Conservation (phyloP, 2,888 invertebrate species). For the Leucozona laternaria region DNA sequence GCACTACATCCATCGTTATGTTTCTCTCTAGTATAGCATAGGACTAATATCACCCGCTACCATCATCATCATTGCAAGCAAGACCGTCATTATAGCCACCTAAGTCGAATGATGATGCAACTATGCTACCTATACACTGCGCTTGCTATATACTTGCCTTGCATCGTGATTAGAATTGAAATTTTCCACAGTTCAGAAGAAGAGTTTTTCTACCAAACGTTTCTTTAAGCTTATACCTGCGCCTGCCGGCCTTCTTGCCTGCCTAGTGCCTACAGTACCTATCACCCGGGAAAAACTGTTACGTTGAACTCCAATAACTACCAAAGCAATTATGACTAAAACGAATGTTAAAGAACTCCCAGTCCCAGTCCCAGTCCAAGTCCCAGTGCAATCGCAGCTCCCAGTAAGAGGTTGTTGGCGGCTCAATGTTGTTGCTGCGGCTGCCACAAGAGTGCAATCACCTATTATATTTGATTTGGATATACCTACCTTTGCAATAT, state of each 20-base stretch:
- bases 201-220: slow-evolving; percentile 46
- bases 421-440: neutral
- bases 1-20: slow-evolving; percentile 43
- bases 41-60: slow-evolving; percentile 29
- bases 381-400: slow-evolving; percentile 1
- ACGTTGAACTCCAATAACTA: slow-evolving; percentile 74
- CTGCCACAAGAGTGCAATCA: slow-evolving; percentile 66
- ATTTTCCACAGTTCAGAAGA: slow-evolving; percentile 52
- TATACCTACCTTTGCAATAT: slow-evolving; percentile 35
- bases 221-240: neutral
- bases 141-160: neutral
- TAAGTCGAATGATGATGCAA: slow-evolving; percentile 72
- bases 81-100: slow-evolving; percentile 53
- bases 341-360: slow-evolving; percentile 48
- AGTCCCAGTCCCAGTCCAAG: neutral
- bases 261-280: too few species aligned
- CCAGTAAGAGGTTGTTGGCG: slow-evolving; percentile 55
- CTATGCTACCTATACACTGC: neutral
- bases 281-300: slow-evolving; percentile 69
- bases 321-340: slow-evolving; percentile 62
- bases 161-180: slow-evolving; percentile 75
- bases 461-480: slow-evolving; percentile 66
- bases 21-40: neutral
- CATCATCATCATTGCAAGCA: slow-evolving; percentile 9
- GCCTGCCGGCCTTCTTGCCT: slow-evolving; percentile 11